phyloP scores from a whole-genome alignment of 2,113 vertebrate species.

The Ovis aries region ARS-UI_Ramb_v3.0 NC_056062.1:17662001-17662500 shows the following conservation, averaged over 20 bases:
- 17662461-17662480: not conserved
- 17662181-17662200: not conserved
- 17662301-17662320: not conserved
- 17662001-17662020: not conserved
- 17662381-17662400: not conserved
- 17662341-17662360: not conserved
- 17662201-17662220: not conserved
- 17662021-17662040: not conserved
- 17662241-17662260: not conserved
- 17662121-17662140: constrained; percentile 18
- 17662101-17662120: constrained; percentile 52
- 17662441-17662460: not conserved
- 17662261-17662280: not conserved
- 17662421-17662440: not conserved
- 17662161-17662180: not conserved
- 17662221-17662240: not conserved
- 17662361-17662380: not conserved
- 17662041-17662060: not conserved
- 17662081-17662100: too few relatives aligned
- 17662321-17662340: not conserved
- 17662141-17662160: not conserved
- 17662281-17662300: not conserved
- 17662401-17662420: not conserved
- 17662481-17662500: not conserved
- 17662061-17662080: too few relatives aligned